A percentile compares a stretch with the other conserved stretches of the same genome.
phyloP scores from a whole-genome alignment of 2,888 invertebrate species.

The Biston betularia region DNA sequence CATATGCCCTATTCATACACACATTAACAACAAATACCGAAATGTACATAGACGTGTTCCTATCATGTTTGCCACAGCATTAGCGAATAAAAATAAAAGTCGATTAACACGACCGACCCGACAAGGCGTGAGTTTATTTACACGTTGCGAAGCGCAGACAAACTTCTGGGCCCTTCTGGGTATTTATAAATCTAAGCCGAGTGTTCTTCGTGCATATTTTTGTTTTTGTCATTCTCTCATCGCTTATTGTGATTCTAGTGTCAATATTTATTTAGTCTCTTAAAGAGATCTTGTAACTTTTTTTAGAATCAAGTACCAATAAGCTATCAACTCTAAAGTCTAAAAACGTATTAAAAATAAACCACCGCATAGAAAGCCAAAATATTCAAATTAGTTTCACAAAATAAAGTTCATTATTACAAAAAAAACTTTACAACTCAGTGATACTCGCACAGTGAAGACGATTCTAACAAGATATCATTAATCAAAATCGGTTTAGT shows the following conservation, averaged over 20 bases:
- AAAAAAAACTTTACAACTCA: no score
- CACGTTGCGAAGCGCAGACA: constrained; percentile 28
- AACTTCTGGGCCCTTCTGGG: constrained; percentile 26
- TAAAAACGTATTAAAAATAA: no score
- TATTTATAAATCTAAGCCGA: constrained; percentile 35
- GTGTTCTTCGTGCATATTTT: constrained; percentile 15
- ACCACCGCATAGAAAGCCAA: no score
- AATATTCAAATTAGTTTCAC: no score
- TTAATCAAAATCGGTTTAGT: no score
- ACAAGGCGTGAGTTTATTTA: constrained; percentile 25
- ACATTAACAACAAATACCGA: not conserved
- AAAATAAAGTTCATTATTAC: no score
- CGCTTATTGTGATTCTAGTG: not conserved
- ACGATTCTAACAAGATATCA: no score
- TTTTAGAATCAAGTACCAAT: no score
- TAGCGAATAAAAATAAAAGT: constrained; percentile 15
- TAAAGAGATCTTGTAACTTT: no score
- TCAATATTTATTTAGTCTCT: no score
- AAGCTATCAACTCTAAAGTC: no score
- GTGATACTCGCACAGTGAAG: no score
- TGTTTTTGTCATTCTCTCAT: constrained; percentile 14
- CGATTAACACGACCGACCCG: constrained; percentile 15
- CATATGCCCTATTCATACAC: not conserved
- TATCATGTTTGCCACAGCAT: constrained; percentile 10
- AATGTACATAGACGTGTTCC: constrained; percentile 3